These are phyloP conservation scores for Triplophysa rosa DNA, from an alignment of 2,113 vertebrate genomes.

Conservation along the genomic window DNA sequence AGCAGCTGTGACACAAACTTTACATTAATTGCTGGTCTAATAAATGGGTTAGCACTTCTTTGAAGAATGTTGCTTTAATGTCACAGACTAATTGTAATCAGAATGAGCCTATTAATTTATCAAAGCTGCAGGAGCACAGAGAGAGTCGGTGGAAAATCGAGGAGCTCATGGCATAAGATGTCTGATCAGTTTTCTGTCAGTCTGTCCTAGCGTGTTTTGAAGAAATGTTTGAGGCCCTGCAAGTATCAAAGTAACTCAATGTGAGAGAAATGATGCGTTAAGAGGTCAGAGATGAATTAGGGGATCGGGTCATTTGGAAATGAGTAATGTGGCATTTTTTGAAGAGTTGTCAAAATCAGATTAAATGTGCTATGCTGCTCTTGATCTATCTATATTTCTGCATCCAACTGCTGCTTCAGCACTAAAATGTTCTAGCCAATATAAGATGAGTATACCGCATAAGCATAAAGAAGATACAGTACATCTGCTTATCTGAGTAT, in stretches of 20 bases:
- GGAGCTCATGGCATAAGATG: constrained; percentile 19
- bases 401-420: neutral
- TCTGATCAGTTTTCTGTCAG: constrained; percentile 24
- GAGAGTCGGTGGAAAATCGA: constrained; percentile 24
- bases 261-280: constrained; percentile 46
- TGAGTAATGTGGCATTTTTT: constrained; percentile 46
- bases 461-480: neutral
- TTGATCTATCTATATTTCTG: constrained; percentile 22
- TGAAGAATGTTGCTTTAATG: too few species aligned
- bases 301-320: constrained; percentile 29
- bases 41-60: too few species aligned
- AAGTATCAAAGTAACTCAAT: constrained; percentile 43
- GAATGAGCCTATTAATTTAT: neutral
- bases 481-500: too few species aligned
- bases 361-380: constrained; percentile 28
- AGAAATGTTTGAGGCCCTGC: constrained; percentile 10
- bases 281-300: constrained; percentile 45
- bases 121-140: constrained; percentile 5
- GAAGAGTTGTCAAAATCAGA: constrained; percentile 44
- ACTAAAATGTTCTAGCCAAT: too few species aligned
- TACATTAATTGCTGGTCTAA: too few species aligned
- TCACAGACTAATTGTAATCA: too few species aligned
- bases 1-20: too few species aligned
- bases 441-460: neutral
- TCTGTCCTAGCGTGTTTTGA: neutral